phyloP scores from a whole-genome alignment of 2,113 vertebrate genomes.

The Ia io region DNA sequence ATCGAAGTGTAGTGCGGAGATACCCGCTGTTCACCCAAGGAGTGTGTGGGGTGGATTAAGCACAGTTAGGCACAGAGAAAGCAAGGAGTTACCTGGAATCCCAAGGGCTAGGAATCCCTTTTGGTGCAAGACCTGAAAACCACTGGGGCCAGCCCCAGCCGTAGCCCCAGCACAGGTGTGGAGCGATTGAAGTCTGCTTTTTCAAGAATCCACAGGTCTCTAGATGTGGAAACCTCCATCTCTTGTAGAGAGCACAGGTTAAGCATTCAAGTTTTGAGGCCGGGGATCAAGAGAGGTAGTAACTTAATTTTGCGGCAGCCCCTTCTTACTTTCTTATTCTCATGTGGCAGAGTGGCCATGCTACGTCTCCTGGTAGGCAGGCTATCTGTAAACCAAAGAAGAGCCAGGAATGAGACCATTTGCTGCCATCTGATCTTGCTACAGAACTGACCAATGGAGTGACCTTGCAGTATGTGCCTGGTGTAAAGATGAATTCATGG shows the following conservation, averaged over 20 bases:
- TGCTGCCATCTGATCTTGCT: neutral
- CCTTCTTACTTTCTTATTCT: neutral
- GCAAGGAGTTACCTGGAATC: neutral
- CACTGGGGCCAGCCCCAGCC: neutral
- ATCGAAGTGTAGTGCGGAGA: fast-evolving
- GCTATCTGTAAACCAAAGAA: neutral
- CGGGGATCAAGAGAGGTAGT: neutral
- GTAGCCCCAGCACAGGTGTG: neutral
- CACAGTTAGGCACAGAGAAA: neutral
- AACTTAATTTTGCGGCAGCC: neutral
- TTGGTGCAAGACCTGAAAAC: neutral
- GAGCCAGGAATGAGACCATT: neutral
- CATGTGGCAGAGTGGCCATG: neutral
- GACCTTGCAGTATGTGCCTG: neutral
- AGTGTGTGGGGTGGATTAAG: neutral
- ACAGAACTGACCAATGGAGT: neutral
- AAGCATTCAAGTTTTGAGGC: neutral
- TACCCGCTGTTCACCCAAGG: neutral
- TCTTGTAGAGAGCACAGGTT: neutral
- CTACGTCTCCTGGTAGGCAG: neutral
- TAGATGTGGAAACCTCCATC: neutral
- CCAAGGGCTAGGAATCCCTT: neutral
- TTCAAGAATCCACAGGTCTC: neutral
- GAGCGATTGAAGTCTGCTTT: neutral
- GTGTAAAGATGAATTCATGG: neutral